These are phyloP conservation scores for Percopsis omiscomaycus DNA, from an alignment of 2,797 vertebrate species.

Conservation along the genomic window DNA sequence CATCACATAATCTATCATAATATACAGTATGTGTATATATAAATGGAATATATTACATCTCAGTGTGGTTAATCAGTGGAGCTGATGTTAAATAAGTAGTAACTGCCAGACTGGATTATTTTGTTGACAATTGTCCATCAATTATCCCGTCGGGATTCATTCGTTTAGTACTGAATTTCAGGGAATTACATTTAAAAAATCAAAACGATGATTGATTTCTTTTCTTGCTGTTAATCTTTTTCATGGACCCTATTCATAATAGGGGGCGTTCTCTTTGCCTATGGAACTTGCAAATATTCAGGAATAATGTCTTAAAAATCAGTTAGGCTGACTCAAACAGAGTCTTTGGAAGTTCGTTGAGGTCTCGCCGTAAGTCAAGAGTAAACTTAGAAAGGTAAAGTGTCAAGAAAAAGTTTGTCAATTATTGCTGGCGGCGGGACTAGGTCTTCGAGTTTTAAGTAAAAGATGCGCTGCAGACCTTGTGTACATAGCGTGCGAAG, in stretches of 20 bases:
- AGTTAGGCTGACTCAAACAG: conserved; percentile 60
- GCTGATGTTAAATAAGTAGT: conserved; percentile 80
- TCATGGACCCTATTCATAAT: conserved; percentile 43
- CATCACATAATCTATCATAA: conserved; percentile 78
- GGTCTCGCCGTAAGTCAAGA: conserved; percentile 58
- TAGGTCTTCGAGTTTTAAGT: conserved; percentile 98
- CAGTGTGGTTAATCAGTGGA: conserved; percentile 84
- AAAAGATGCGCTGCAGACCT: conserved; percentile 99
- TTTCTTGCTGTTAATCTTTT: conserved; percentile 37
- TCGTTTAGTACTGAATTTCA: conserved; percentile 58
- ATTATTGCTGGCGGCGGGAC: conserved; percentile 99
- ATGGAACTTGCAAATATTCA: conserved; percentile 57
- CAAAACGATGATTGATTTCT: conserved; percentile 29
- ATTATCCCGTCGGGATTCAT: conserved; percentile 66
- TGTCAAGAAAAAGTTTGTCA: conserved; percentile 99
- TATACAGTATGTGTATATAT: conserved; percentile 75
- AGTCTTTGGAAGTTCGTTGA: conserved; percentile 79
- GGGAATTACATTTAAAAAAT: conserved; percentile 35
- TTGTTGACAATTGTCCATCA: conserved; percentile 58
- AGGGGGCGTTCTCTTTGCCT: conserved; percentile 41
- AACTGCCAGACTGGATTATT: conserved; percentile 70
- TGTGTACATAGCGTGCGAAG: conserved; percentile 98
- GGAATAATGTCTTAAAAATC: conserved; percentile 61
- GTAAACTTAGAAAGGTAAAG: conserved; percentile 92
- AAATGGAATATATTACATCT: conserved; percentile 85